phyloP scores from a whole-genome alignment of 2,888 invertebrate species.

The Acronicta alni region DNA sequence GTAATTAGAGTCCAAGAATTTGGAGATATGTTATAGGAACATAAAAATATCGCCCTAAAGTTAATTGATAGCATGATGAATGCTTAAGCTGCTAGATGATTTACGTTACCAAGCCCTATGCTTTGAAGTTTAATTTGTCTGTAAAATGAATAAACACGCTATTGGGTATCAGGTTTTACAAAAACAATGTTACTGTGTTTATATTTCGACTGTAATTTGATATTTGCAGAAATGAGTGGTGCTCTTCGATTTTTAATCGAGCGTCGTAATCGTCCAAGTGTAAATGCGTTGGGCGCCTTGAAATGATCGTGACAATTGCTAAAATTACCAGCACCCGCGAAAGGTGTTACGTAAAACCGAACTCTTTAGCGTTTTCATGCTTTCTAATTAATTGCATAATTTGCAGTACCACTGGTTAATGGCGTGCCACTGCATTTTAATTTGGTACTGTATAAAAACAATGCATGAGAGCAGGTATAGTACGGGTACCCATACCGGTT shows the following conservation, averaged over 20 bases:
- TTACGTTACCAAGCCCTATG: too few species aligned
- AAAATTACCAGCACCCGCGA: constrained; percentile 41
- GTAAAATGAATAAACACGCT: constrained; percentile 9
- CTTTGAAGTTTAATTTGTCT: background rate
- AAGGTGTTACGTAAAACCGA: constrained; percentile 51
- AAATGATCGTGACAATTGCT: constrained; percentile 43
- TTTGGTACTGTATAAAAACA: constrained; percentile 4
- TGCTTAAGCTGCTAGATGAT: too few species aligned
- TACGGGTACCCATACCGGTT: background rate
- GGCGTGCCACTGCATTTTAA: constrained; percentile 26
- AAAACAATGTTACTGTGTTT: constrained; percentile 25
- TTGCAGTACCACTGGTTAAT: constrained; percentile 38
- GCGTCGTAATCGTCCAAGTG: constrained; percentile 33
- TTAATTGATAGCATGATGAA: too few species aligned
- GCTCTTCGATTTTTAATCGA: constrained; percentile 13
- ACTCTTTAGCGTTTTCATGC: constrained; percentile 61
- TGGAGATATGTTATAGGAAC: background rate
- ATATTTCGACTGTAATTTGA: constrained; percentile 32
- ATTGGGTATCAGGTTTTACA: constrained; percentile 16
- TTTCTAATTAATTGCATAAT: constrained; percentile 70
- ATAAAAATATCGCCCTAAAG: too few species aligned
- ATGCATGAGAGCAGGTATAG: constrained; percentile 4
- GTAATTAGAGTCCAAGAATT: constrained; percentile 33
- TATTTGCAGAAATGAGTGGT: constrained; percentile 26
- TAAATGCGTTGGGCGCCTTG: constrained; percentile 41